These are phyloP conservation scores for Pseudomyrmex pallidus DNA, from an alignment of 1,140 invertebrate genomes.

Conservation along the genomic window DNA sequence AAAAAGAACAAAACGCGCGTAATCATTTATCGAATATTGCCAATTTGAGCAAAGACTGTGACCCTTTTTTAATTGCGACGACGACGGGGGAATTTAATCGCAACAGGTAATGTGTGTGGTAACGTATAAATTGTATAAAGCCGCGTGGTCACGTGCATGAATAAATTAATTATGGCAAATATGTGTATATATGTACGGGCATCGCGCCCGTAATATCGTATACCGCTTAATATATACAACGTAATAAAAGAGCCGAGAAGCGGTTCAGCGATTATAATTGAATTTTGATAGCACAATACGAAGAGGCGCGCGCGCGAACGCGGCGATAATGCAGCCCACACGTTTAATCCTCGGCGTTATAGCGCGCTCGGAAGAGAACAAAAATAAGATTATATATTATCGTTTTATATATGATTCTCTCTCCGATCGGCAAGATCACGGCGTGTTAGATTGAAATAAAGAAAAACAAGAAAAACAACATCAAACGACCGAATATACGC, in stretches of 20 bases:
- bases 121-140: conserved; percentile 37
- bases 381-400: conserved; percentile 59
- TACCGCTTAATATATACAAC: conserved; percentile 28
- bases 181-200: no score
- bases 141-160: conserved; percentile 15
- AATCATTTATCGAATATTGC: neutral
- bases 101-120: conserved; percentile 34
- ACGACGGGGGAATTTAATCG: neutral
- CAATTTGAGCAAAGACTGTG: neutral
- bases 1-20: neutral
- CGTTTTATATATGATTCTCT: conserved; percentile 31
- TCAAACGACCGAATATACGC: conserved; percentile 39
- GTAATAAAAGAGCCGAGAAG: conserved; percentile 45
- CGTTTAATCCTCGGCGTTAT: neutral
- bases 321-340: conserved; percentile 25
- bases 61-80: conserved; percentile 23
- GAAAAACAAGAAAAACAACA: no score
- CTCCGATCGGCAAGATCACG: conserved; percentile 20
- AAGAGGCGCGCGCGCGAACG: neutral
- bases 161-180: conserved; percentile 47
- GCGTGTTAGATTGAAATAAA: neutral
- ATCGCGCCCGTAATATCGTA: conserved; percentile 33
- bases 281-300: conserved; percentile 61
- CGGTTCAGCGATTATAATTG: conserved; percentile 59
- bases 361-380: neutral